These are phyloP conservation scores for Sturnira hondurensis DNA, from an alignment of 2,113 vertebrate species.

Conservation along the genomic window DNA sequence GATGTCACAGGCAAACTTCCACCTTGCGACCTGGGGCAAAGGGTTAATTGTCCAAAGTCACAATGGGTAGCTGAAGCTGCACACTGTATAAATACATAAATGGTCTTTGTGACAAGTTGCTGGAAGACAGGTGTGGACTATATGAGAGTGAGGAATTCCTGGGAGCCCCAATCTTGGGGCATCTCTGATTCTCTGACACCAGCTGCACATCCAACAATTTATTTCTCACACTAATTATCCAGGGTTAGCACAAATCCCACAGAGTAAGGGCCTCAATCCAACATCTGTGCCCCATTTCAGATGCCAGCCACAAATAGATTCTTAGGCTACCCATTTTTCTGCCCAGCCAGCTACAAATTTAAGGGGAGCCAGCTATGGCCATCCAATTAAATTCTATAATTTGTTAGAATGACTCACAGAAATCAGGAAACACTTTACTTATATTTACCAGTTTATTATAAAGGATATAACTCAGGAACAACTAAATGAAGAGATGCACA, in stretches of 20 bases:
- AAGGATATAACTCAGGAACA: not conserved
- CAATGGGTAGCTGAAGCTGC: accelerated
- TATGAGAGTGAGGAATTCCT: not conserved
- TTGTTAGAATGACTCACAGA: not conserved
- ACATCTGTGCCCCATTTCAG: not conserved
- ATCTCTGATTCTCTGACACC: not conserved
- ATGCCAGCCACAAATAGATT: not conserved
- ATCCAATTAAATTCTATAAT: not conserved
- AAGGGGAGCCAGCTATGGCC: not conserved
- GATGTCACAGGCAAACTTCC: not conserved
- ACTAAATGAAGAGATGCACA: not conserved
- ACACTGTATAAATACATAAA: not conserved
- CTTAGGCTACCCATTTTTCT: not conserved
- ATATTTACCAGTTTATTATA: not conserved
- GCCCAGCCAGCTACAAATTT: not conserved
- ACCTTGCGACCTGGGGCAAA: not conserved
- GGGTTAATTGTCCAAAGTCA: not conserved
- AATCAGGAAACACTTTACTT: not conserved
- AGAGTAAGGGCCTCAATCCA: not conserved
- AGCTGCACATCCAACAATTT: not conserved
- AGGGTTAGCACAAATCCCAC: not conserved
- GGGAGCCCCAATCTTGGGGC: not conserved
- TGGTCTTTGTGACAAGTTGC: not conserved
- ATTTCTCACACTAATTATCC: not conserved
- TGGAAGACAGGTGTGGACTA: not conserved